A percentile compares a stretch with the other conserved stretches of the same genome.
Conservation (phyloP, 2,888 invertebrate species). For the Caenorhabditis afra region DNA sequence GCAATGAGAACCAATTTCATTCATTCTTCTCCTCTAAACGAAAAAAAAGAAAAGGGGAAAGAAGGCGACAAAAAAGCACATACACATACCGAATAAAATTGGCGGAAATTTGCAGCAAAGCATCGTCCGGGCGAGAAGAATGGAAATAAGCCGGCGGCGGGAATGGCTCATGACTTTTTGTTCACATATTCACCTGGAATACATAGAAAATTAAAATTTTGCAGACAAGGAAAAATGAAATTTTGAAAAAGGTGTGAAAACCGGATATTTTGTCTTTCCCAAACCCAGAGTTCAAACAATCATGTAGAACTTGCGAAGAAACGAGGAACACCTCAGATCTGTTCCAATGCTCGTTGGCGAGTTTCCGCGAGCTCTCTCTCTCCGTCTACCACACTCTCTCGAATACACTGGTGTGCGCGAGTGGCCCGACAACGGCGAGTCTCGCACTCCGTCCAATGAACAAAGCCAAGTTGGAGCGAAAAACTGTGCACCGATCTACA, state of each 20-base stretch:
- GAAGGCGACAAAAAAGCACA: too few species aligned
- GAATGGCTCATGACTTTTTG: too few species aligned
- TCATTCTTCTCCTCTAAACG: too few species aligned
- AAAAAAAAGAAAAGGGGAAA: too few species aligned
- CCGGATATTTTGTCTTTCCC: too few species aligned
- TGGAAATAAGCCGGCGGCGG: too few species aligned
- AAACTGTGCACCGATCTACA: slow-evolving; percentile 47
- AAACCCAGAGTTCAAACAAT: too few species aligned
- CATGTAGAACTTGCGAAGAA: too few species aligned
- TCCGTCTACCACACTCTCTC: slow-evolving; percentile 4
- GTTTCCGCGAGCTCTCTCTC: slow-evolving; percentile 28
- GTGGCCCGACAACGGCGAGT: slow-evolving; percentile 11
- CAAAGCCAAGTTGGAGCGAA: slow-evolving; percentile 13
- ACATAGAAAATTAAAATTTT: slow-evolving; percentile 6
- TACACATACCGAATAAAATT: too few species aligned
- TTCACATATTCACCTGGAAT: slow-evolving; percentile 3
- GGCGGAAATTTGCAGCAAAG: too few species aligned
- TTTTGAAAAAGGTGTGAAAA: neutral
- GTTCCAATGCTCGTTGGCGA: neutral
- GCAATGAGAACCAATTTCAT: too few species aligned
- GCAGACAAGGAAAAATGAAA: neutral
- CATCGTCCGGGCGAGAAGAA: too few species aligned
- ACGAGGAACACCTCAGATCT: neutral
- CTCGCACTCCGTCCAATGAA: slow-evolving; percentile 22
- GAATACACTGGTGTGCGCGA: neutral